Evolutionary conservation across 2,888 invertebrate genomes (phyloP), one percentile per base, ranked within the genome.

Genomic region (Leptinotarsa haldemani): DNA sequence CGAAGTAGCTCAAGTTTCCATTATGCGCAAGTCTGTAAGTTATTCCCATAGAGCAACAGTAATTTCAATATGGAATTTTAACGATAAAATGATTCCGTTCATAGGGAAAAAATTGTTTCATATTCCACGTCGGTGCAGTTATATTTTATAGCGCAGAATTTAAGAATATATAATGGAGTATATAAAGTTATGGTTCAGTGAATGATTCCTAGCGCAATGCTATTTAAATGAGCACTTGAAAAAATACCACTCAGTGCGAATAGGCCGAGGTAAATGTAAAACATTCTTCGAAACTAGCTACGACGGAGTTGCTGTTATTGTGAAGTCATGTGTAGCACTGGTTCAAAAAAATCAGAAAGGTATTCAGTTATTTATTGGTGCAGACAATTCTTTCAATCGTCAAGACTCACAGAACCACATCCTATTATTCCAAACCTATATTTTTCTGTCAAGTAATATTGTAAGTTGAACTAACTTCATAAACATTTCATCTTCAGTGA

Each of bases 61-160:
- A 46, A 71, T 74, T 74, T 72, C 58, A 74, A 71, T 72, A 71
- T 56, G 71, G 71, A 69, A 72, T 74, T 74, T 74, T 74, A 74
- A 74, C 74, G 74, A 74, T 72, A 56, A 71, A 69, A 74, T 72
- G 56, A 65, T 71, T 74, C 69, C 30, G 65, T 66, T 58, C 53
- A 47, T 68, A 22, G 20, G 12, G 25, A 63, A 72, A 68, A 56
- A 72, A 74, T 48, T 52, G 50, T 64, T 66, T 65, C 63, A 71
- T 77, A 75, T 76, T 76, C 75, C 75, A 70, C 74, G 66, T 75
- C 75, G 66, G 53, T 74, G 75, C 73, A 65, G 71, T 69, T 66
- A 56, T 74, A 71, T 65, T 76, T 75, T 76, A 77, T 71, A 67
- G 69, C 68, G 70, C 64, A 40, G 67, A 71, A 61, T 63, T 73